Evolutionary conservation across 2,888 invertebrate genomes (phyloP), one percentile per base, ranked within the genome.

Genomic region (Erynnis tages): DNA sequence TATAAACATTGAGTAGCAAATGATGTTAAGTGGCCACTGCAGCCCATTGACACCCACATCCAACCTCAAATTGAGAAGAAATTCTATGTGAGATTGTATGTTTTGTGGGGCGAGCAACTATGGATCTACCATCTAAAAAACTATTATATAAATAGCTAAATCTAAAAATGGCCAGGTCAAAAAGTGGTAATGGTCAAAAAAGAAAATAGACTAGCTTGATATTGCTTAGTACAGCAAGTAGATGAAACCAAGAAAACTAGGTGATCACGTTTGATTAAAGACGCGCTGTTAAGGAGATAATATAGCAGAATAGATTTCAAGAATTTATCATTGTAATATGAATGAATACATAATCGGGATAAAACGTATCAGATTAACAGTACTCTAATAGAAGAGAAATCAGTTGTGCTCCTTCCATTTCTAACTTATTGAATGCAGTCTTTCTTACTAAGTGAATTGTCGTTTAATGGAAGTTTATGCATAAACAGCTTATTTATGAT

Each of bases 281-380:
- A 21, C 38, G 25, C 40, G 8, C 29, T 11, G 11, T 13, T 19
- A 11, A 27, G 46, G 27, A 37, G 37, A 37, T 37, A 37, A 47
- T 37, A 47, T 37, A 29, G 37, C 17, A 37, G 14, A 45, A 34
- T 34, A 23, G 32, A 34, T 45, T 45, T 25, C 45, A 14, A 25
- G 29, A 29, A 47, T 47, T 47, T 47, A 47, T 47, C 29, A 37
- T 37, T 29, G 27, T 37, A 47, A 47, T 47, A 35, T 47, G 46
- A 47, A 35, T 47, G 46, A 47, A 47, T 47, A 47, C 37, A 47
- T 29, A 47, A 47, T 17, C 11, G 37, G 46, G 46, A 37, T 47
- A 47, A 37, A 37, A 29, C 27, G 11, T 47, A 27, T 37, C 37
- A 29, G 46, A 47, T 47, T 35, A 37, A 47, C 35, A 37, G 37